Conservation (phyloP, 2,113 vertebrate species). For the Ia io region DNA sequence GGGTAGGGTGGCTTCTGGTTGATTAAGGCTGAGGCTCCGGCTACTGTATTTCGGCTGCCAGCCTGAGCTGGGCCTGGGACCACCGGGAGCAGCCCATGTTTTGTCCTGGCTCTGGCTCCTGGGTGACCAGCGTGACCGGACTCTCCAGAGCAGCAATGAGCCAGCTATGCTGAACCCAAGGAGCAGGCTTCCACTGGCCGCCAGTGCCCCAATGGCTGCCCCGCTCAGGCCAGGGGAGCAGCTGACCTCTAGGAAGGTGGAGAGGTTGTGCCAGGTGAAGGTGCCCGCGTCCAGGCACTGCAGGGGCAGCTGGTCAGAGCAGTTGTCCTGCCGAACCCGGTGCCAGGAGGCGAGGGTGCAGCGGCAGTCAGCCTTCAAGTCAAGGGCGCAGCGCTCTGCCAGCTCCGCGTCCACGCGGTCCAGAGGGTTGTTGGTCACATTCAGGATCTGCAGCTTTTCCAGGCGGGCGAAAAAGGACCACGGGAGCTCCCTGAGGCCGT, state of each 20-base stretch:
- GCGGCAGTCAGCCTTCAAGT: constrained; percentile 30
- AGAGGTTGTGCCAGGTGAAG: neutral
- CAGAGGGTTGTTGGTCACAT: neutral
- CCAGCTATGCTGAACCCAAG: neutral
- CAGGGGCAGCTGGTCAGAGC: neutral
- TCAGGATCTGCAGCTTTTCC: neutral
- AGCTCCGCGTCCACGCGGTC: accelerated
- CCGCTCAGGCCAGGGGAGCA: neutral
- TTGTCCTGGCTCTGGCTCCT: neutral
- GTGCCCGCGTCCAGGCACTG: neutral
- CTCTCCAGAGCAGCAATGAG: neutral
- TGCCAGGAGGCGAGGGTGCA: constrained; percentile 25
- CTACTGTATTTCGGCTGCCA: constrained; percentile 71
- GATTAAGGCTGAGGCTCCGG: neutral
- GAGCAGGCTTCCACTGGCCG: neutral
- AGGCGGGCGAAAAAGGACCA: neutral
- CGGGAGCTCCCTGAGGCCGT: neutral
- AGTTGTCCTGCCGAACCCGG: neutral
- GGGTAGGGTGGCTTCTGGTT: accelerated
- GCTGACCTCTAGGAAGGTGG: neutral
- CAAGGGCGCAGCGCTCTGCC: neutral
- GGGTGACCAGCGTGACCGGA: accelerated
- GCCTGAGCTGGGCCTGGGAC: accelerated
- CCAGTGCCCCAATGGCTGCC: accelerated
- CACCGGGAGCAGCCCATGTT: neutral